Conservation (phyloP, 2,888 invertebrate species). For the Amphipyra berbera region DNA sequence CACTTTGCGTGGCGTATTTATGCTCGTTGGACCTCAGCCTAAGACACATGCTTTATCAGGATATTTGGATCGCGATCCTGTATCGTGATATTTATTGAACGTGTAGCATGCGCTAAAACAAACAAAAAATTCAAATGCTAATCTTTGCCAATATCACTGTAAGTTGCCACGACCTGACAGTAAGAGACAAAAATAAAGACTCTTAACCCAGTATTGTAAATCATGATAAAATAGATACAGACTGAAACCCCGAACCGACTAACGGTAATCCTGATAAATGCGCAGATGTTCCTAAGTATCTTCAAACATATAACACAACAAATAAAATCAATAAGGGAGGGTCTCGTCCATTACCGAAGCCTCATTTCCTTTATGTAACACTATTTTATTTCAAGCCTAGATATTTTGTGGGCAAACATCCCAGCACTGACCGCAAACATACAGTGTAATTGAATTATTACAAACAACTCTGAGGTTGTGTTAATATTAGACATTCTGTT, state of each 20-base stretch:
- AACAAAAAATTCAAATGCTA: no score
- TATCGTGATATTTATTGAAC: no score
- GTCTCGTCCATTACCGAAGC: slow-evolving; percentile 29
- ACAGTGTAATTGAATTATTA: slow-evolving; percentile 38
- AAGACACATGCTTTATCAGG: no score
- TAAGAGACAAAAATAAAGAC: neutral
- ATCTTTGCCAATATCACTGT: no score
- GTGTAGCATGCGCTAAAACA: no score
- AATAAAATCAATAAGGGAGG: slow-evolving; percentile 25
- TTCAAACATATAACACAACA: neutral
- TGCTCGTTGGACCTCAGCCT: no score
- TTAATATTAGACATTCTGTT: slow-evolving; percentile 44
- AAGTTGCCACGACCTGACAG: neutral
- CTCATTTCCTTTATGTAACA: slow-evolving; percentile 24
- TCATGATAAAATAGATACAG: slow-evolving; percentile 1
- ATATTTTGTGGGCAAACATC: slow-evolving; percentile 29
- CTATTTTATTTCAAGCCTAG: slow-evolving; percentile 33
- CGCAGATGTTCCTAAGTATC: slow-evolving; percentile 5
- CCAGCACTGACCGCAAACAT: slow-evolving; percentile 29
- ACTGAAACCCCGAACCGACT: neutral
- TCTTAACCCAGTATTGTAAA: neutral
- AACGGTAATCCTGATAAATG: slow-evolving; percentile 21
- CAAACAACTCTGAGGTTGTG: slow-evolving; percentile 43
- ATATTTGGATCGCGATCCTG: no score
- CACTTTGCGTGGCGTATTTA: no score